Evolutionary conservation across 2,888 invertebrate genomes (phyloP), one percentile per base, ranked within the genome.

Genomic region (Thereva unica): DNA sequence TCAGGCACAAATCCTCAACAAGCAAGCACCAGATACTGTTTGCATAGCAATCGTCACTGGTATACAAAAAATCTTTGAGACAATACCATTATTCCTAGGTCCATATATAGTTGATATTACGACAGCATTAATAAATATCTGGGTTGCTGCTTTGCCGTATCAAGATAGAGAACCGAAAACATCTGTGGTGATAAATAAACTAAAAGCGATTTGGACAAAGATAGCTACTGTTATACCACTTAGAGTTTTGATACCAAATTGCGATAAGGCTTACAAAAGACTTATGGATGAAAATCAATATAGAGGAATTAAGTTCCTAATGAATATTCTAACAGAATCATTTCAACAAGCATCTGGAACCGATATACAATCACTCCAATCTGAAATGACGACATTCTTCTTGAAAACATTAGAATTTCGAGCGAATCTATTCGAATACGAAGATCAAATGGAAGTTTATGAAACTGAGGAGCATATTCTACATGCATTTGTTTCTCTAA

Each of bases 41-140:
- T 75, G 75, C 57, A 70, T 77, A 1, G 76, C 78, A 1, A 71
- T 90, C 5, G 85, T 94, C 2, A 91, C 92, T 3, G 89, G 92
- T 0, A 81, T 94, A 41, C 87, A 90, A 68, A 93, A 93, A 79
- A 87, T 96, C 47, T 86, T 95, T 4, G 91, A 92, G 75, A 88
- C 89, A 37, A 78, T 96, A 49, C 89, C 93, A 0, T 83, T 90
- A 45, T 97, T 96, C 77, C 78, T 97, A 70, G 94, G 93, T 69
- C 92, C 93, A 0, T 95, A 95, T 79, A 81, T 95, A 41, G 86
- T 87, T 71, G 87, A 89, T 72, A 83, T 93, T 41, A 76, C 93
- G 1, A 84, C 83, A 6, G 86, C 89, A 71, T 79, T 91, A 47
- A 85, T 87, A 0, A 82, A 85, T 66, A 78, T 91, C 42, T 75